Evolutionary conservation across 2,113 vertebrate species (phyloP).

Genomic region (Paracanthobrama guichenoti): DNA sequence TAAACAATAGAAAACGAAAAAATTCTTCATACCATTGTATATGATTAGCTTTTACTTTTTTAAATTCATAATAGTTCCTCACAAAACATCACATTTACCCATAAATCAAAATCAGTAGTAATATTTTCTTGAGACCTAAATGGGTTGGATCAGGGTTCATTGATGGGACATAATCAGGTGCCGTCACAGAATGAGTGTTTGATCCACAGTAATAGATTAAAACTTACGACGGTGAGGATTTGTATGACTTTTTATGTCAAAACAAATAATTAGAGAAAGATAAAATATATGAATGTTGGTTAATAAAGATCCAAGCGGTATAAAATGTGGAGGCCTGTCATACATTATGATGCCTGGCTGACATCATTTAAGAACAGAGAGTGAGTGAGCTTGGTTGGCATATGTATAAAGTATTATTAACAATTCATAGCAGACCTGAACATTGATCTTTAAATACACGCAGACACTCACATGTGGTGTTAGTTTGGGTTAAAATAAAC

Average conservation of each 20-base stretch:
- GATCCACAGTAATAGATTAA: not conserved
- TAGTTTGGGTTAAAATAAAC: constrained; percentile 7
- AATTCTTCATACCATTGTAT: too few species aligned
- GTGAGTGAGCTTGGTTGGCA: constrained; percentile 12
- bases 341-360: constrained; percentile 15
- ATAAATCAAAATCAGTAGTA: not conserved
- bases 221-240: not conserved
- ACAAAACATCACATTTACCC: not conserved
- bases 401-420: constrained; percentile 19
- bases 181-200: not conserved
- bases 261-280: not conserved
- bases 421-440: constrained; percentile 21
- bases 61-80: not conserved
- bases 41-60: too few species aligned
- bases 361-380: constrained; percentile 21
- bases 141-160: not conserved
- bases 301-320: not conserved
- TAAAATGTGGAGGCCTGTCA: not conserved
- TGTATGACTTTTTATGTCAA: not conserved
- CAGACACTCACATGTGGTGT: constrained; percentile 29
- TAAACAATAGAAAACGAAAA: too few species aligned
- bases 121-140: not conserved
- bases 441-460: constrained; percentile 28
- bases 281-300: not conserved
- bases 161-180: not conserved